Conservation (phyloP, 2,888 invertebrate genomes). For the Synanthedon formicaeformis region DNA sequence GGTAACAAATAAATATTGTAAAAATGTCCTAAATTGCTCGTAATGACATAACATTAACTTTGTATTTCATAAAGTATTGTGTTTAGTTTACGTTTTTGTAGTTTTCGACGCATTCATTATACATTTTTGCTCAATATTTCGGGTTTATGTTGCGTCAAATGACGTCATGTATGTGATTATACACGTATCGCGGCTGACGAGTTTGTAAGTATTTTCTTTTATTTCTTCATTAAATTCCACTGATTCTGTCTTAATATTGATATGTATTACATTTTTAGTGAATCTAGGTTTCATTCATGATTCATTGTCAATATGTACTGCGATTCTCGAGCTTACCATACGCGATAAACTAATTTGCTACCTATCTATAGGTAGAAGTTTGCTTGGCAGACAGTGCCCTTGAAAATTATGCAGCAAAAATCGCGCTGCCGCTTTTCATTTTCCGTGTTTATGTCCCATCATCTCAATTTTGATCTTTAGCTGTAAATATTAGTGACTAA, state of each 20-base stretch:
- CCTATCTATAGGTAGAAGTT: conserved; percentile 2
- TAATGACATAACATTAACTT: conserved; percentile 56
- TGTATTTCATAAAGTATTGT: conserved; percentile 55
- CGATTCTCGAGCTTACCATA: conserved; percentile 28
- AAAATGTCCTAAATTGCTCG: conserved; percentile 62
- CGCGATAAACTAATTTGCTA: conserved; percentile 17
- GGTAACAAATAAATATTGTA: conserved; percentile 67
- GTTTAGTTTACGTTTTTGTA: conserved; percentile 51
- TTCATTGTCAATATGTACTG: conserved; percentile 27
- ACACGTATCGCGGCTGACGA: conserved; percentile 67
- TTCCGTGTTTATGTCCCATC: conserved; percentile 15
- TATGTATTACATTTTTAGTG: conserved; percentile 28
- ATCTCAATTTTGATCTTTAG: background rate
- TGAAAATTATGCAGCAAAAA: conserved; percentile 70
- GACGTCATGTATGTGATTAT: conserved; percentile 71
- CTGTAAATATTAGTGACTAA: background rate
- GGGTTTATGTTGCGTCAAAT: conserved; percentile 68
- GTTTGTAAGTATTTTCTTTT: conserved; percentile 68
- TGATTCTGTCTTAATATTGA: conserved; percentile 27
- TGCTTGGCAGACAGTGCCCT: conserved; percentile 48
- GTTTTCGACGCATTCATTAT: conserved; percentile 49
- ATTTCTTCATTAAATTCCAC: conserved; percentile 53
- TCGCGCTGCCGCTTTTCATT: conserved; percentile 42
- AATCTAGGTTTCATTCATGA: conserved; percentile 58
- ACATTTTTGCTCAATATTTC: conserved; percentile 64